phyloP scores from a whole-genome alignment of 2,888 invertebrate genomes.

The Ischnus inquisitorius region DNA sequence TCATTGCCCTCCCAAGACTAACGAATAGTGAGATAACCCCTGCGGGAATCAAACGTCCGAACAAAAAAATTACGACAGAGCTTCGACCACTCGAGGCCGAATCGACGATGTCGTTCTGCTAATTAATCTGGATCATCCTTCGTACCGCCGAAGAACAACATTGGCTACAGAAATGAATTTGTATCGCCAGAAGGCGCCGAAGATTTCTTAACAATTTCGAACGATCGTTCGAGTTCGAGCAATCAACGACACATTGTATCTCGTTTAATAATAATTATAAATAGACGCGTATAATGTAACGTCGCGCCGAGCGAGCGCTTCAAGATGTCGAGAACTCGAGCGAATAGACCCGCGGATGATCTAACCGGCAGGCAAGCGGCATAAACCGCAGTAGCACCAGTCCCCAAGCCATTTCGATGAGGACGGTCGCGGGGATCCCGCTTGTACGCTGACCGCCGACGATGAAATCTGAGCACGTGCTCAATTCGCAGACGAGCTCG shows the following conservation, averaged over 20 bases:
- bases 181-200: neutral
- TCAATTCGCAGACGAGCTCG: slow-evolving; percentile 79
- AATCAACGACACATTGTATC: neutral
- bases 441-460: slow-evolving; percentile 60
- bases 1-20: slow-evolving; percentile 65
- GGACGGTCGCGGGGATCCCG: slow-evolving; percentile 37
- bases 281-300: slow-evolving; percentile 20
- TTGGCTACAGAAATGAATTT: neutral
- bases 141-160: neutral
- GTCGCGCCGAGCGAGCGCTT: slow-evolving; percentile 43
- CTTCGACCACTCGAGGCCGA: slow-evolving; percentile 49
- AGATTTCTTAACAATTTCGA: neutral
- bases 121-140: slow-evolving; percentile 1
- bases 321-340: slow-evolving; percentile 65
- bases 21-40: slow-evolving; percentile 66
- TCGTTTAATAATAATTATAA: neutral
- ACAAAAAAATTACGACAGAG: slow-evolving; percentile 21
- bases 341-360: slow-evolving; percentile 80
- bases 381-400: slow-evolving; percentile 59
- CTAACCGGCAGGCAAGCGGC: slow-evolving; percentile 77
- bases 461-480: slow-evolving; percentile 85
- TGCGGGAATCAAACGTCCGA: slow-evolving; percentile 41
- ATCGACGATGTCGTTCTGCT: slow-evolving; percentile 46
- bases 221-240: slow-evolving; percentile 8
- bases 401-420: slow-evolving; percentile 35